Evolutionary conservation across 2,113 vertebrate genomes (phyloP), one percentile per base, ranked within the genome.

Genomic region (Laterallus jamaicensis): DNA sequence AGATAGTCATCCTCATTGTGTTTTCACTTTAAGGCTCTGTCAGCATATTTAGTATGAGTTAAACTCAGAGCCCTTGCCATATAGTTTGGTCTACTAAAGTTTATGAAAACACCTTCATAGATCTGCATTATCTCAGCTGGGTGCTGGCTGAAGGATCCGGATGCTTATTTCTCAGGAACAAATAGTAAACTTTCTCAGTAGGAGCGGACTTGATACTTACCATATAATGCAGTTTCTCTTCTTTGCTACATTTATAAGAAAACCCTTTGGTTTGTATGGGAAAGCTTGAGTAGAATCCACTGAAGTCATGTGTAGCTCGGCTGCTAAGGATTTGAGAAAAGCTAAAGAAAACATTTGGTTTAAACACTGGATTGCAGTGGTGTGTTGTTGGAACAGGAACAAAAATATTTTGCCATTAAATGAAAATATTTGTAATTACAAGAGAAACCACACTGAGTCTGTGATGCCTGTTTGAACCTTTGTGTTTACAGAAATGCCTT

Each of bases 391-490:
- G 83, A 96, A 86, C 31, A 86, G 86, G 88, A 93, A 93, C 69
- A 92, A 95, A 93, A 95, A 96, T 96, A 95, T 92, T 88, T 92
- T 95, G 21, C 54, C 58, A 75, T 71, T 92, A 54, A 93, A 96
- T 71, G 15, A 93, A 96, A 96, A 94, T 94, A 95, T 95, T 94
- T 93, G 83, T 96, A 93, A 88, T 90, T 93, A 69, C 35, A 75
- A 25, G 55, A 90, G 58, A 94, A 91, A 90, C 32, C 54, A 79
- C 42, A 35, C 62, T 58, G 82, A 83, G 52, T 67, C 62, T 92
- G 39, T 71, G 44, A 79, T 92, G 90, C 58, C 28, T 94, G 35
- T 56, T 92, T 70, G 80, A 96, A 83, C 59, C 20, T 17, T 69
- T 80, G 16, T 77, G 52, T 81, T 31, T 90, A 67, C 54, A 75